These are phyloP conservation scores for Cephus cinctus DNA, from an alignment of 1,140 invertebrate genomes.

Conservation along the genomic window DNA sequence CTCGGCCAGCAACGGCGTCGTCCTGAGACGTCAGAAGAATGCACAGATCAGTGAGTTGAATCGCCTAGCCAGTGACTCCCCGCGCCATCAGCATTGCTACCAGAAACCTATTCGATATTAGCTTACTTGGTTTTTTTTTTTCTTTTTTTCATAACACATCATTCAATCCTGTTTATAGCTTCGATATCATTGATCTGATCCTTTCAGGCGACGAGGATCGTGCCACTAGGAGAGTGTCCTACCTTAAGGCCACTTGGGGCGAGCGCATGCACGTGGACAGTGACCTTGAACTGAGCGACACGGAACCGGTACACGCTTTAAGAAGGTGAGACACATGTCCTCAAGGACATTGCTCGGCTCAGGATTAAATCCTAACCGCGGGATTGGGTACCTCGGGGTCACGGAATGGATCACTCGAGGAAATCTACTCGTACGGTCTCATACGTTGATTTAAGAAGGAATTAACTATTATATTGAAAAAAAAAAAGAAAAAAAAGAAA, in stretches of 20 bases:
- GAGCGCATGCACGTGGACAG: constrained; percentile 69
- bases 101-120: too few species aligned
- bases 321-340: constrained; percentile 58
- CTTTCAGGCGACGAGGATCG: constrained; percentile 75
- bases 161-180: constrained; percentile 13
- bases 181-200: too few species aligned
- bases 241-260: constrained; percentile 82
- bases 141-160: neutral
- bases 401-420: too few species aligned
- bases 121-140: too few species aligned
- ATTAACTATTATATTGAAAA: neutral
- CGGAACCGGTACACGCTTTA: constrained; percentile 60
- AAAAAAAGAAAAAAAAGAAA: neutral
- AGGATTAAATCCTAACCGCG: neutral
- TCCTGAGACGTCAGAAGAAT: constrained; percentile 63
- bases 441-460: too few species aligned
- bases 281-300: constrained; percentile 65
- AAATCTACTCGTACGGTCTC: too few species aligned
- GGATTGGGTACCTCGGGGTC: neutral
- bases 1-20: constrained; percentile 50
- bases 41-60: constrained; percentile 47
- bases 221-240: constrained; percentile 82
- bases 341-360: too few species aligned
- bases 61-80: too few species aligned
- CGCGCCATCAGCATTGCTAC: constrained; percentile 1